Evolutionary conservation across 2,113 vertebrate genomes (phyloP).

Genomic region (Phasianus colchicus): DNA sequence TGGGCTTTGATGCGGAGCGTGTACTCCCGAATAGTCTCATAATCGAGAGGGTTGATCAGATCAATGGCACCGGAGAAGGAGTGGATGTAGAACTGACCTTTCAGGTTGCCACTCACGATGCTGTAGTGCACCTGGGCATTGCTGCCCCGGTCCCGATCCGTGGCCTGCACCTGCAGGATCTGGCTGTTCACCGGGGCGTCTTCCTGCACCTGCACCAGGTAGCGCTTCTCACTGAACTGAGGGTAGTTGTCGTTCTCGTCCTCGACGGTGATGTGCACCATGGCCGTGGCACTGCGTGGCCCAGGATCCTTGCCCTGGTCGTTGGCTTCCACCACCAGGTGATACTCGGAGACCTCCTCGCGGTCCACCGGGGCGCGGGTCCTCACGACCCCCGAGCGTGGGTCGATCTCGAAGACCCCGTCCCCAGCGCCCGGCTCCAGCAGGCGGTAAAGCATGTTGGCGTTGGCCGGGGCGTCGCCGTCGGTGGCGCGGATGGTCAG

Average conservation of each 20-base stretch:
- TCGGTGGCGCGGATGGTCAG: conserved; percentile 94
- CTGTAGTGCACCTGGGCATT: conserved; percentile 95
- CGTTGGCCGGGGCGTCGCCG: conserved; percentile 91
- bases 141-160: conserved; percentile 89
- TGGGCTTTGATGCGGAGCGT: conserved; percentile 94
- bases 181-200: conserved; percentile 89
- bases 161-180: conserved; percentile 91
- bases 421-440: conserved; percentile 81
- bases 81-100: conserved; percentile 95
- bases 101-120: conserved; percentile 94
- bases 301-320: conserved; percentile 94
- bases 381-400: conserved; percentile 89
- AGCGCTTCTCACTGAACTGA: conserved; percentile 93
- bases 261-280: conserved; percentile 90
- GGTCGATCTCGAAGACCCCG: conserved; percentile 90
- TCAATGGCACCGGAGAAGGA: conserved; percentile 90
- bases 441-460: conserved; percentile 94
- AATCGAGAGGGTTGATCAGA: conserved; percentile 94
- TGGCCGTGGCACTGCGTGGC: conserved; percentile 90
- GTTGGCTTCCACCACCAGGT: conserved; percentile 92
- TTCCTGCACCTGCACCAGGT: conserved; percentile 90
- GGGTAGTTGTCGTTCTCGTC: conserved; percentile 98
- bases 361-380: conserved; percentile 87
- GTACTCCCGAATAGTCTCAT: conserved; percentile 92
- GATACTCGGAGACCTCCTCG: conserved; percentile 85